Conservation (phyloP, 1,140 invertebrate species). For the Andrena cerasifolii region DNA sequence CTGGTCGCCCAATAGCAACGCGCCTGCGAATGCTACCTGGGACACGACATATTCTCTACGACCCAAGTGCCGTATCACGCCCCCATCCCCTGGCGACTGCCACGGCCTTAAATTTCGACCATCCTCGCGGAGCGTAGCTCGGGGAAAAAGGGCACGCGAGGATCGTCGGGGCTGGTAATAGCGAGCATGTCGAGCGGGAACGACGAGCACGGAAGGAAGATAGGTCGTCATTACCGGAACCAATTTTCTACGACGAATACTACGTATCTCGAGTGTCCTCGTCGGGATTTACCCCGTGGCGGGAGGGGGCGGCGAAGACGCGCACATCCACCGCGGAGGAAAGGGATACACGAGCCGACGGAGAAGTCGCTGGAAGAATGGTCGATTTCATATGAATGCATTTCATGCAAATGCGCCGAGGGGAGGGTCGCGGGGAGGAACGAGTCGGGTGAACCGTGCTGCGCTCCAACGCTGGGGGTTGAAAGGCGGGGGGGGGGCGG, state of each 20-base stretch:
- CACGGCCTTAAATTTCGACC: conserved; percentile 4
- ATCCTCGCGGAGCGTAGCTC: neutral
- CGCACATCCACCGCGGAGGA: neutral
- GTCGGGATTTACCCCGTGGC: conserved; percentile 52
- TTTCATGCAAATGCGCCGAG: conserved; percentile 65
- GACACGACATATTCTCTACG: too few relatives aligned
- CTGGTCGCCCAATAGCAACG: too few relatives aligned
- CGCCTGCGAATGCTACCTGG: too few relatives aligned
- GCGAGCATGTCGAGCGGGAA: conserved; percentile 1
- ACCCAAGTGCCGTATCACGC: neutral
- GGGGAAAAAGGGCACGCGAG: neutral
- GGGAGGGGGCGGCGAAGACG: conserved; percentile 15
- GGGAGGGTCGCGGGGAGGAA: conserved; percentile 27
- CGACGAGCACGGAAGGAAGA: conserved; percentile 17
- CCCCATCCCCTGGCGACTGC: neutral
- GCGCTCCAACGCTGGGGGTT: neutral
- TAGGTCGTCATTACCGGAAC: conserved; percentile 62
- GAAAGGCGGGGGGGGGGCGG: conserved; percentile 5
- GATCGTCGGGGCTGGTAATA: conserved; percentile 20
- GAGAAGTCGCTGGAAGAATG: conserved; percentile 65
- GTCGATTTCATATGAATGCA: conserved; percentile 71
- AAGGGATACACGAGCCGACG: conserved; percentile 18
- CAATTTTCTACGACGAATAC: conserved; percentile 60
- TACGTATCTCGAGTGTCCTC: conserved; percentile 60
- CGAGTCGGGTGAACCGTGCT: conserved; percentile 20